These are phyloP conservation scores for Premnoplex brunnescens DNA, from an alignment of 2,797 vertebrate species.

Conservation along the genomic window DNA sequence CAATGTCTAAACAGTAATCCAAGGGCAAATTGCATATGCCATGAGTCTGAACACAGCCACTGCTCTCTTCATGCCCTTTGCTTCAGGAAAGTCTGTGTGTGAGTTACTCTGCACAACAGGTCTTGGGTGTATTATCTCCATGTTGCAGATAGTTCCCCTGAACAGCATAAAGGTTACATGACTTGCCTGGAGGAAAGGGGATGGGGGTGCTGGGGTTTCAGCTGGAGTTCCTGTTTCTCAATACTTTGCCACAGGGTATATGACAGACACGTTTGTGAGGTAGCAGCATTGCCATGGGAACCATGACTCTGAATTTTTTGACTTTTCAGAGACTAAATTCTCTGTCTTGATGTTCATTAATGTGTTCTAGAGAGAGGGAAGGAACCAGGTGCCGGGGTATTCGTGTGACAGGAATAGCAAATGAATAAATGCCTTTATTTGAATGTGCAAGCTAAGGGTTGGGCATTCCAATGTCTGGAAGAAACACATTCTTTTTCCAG, in stretches of 20 bases:
- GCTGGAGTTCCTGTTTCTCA: constrained; percentile 42
- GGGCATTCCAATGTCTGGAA: constrained; percentile 54
- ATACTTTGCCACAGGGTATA: constrained; percentile 17
- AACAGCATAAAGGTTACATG: not conserved
- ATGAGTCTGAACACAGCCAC: not conserved
- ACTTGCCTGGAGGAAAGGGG: not conserved
- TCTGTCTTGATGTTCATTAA: not conserved
- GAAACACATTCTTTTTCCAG: constrained; percentile 45
- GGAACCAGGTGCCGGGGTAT: not conserved
- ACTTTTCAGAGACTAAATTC: constrained; percentile 5
- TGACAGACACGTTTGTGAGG: not conserved
- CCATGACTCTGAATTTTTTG: not conserved
- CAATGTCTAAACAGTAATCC: constrained; percentile 20
- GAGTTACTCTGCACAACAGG: not conserved
- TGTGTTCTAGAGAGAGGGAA: not conserved
- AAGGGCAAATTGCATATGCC: not conserved
- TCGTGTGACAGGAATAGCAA: constrained; percentile 44
- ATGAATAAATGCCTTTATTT: constrained; percentile 56
- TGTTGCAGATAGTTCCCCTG: not conserved
- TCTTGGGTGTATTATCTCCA: not conserved
- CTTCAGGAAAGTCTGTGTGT: not conserved
- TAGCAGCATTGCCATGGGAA: constrained; percentile 36
- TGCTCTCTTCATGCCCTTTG: not conserved
- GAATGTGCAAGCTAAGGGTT: constrained; percentile 60
- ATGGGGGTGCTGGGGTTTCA: constrained; percentile 4